Conservation (phyloP, 1,140 invertebrate species). For the Drosophila watanabei region DNA sequence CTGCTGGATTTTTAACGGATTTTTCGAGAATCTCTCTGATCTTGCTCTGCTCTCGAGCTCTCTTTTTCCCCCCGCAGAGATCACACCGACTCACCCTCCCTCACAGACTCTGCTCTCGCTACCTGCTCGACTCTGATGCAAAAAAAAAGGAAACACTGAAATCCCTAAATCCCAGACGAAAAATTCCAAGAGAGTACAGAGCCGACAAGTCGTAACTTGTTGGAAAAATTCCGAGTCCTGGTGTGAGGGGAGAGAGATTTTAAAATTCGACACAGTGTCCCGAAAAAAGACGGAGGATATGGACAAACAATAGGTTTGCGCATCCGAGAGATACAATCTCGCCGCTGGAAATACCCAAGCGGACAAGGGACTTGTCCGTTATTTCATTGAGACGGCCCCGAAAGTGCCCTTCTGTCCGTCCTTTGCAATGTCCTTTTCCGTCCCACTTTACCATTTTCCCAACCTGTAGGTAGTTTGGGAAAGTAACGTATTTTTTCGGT, state of each 20-base stretch:
- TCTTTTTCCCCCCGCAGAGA: conserved; percentile 9
- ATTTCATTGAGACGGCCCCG: conserved; percentile 65
- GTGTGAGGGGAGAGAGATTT: conserved; percentile 59
- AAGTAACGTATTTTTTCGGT: conserved; percentile 72
- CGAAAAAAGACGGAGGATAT: conserved; percentile 50
- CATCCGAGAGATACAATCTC: conserved; percentile 68
- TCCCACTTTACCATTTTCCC: conserved; percentile 20
- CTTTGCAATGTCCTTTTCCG: conserved; percentile 15
- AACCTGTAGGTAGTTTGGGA: conserved; percentile 63
- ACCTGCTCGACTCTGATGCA: conserved; percentile 50
- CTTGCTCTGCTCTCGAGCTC: conserved; percentile 10
- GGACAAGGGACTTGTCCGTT: conserved; percentile 66
- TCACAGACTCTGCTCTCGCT: conserved; percentile 11
- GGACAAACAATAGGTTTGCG: conserved; percentile 61
- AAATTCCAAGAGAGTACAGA: conserved; percentile 54
- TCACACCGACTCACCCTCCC: not conserved
- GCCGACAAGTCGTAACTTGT: conserved; percentile 69
- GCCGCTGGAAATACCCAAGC: conserved; percentile 60
- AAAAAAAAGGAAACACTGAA: conserved; percentile 25
- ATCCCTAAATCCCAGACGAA: conserved; percentile 49
- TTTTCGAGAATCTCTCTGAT: conserved; percentile 34
- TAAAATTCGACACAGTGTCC: conserved; percentile 77
- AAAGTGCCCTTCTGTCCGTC: conserved; percentile 49
- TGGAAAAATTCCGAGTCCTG: conserved; percentile 47
- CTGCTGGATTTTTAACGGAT: conserved; percentile 40